Conservation (phyloP, 1,140 invertebrate genomes). For the Drosophila persimilis region DNA sequence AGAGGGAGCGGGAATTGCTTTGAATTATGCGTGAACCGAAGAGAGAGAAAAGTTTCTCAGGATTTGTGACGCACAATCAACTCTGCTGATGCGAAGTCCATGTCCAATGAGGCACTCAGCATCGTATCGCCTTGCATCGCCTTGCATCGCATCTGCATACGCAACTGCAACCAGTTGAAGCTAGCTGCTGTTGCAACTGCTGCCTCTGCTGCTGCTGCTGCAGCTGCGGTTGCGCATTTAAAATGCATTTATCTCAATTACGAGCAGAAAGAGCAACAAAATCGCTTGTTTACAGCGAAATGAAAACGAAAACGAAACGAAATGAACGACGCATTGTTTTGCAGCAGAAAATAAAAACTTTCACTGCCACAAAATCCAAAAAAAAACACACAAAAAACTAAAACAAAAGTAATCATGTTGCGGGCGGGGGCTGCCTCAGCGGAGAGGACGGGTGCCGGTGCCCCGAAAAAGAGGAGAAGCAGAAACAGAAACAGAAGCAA, state of each 20-base stretch:
- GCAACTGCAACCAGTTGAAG: constrained; percentile 31
- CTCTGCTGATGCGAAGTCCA: constrained; percentile 1
- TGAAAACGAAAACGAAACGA: constrained; percentile 65
- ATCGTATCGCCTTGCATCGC: constrained; percentile 4
- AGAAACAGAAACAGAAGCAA: not conserved
- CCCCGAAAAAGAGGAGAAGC: constrained; percentile 19
- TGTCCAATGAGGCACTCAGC: not conserved
- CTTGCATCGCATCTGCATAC: constrained; percentile 33
- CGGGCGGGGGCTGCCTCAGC: constrained; percentile 7
- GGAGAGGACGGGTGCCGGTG: constrained; percentile 20
- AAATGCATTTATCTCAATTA: constrained; percentile 81
- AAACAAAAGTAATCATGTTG: constrained; percentile 68
- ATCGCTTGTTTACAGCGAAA: constrained; percentile 71
- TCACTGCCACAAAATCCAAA: constrained; percentile 56
- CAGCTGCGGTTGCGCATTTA: constrained; percentile 61
- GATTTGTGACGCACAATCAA: constrained; percentile 37
- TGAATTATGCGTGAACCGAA: constrained; percentile 53
- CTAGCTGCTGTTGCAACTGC: constrained; percentile 31
- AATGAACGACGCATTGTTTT: constrained; percentile 71
- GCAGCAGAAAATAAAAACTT: constrained; percentile 65
- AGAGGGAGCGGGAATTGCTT: constrained; percentile 23
- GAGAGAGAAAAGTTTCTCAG: constrained; percentile 25
- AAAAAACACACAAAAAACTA: constrained; percentile 16
- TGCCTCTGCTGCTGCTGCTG: constrained; percentile 29
- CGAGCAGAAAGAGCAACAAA: constrained; percentile 55